Evolutionary conservation across 2,797 vertebrate species (phyloP), one percentile per base, ranked within the genome.

Genomic region (Platyrinchus mystaceus): DNA sequence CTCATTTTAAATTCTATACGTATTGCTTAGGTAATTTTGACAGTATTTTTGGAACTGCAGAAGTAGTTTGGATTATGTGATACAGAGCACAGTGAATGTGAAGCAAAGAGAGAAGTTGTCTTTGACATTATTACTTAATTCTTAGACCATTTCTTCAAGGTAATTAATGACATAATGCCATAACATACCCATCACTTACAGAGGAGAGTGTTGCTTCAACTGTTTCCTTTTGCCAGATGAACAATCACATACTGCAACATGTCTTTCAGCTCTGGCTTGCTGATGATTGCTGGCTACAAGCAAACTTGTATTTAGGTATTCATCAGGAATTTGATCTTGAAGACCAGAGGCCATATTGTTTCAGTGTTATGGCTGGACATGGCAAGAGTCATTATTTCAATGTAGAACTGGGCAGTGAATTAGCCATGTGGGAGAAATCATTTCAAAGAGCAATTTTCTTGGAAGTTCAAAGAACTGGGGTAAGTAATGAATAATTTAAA

Each of bases 381-480:
- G 98, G 99, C 46, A 98, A 98, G 97, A 99, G 98, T 95, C 98
- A 98, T 96, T 98, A 98, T 97, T 99, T 99, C 97, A 98, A 98
- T 9, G 98, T 99, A 23, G 99, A 99, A 95, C 97, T 99, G 95
- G 98, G 98, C 81, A 98, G 95, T 9, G 99, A 99, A 84, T 95
- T 99, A 75, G 98, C 98, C 3, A 53, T 98, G 56, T 99, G 99
- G 99, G 99, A 99, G 96, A 99, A 98, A 96, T 98, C 98, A 34
- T 99, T 99, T 97, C 99, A 99, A 96, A 99, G 97, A 97, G 99
- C 99, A 1, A 98, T 98, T 68, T 99, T 98, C 97, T 95, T 98
- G 98, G 99, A 99, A 95, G 99, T 99, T 83, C 99, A 99, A 96
- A 98, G 98, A 96, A 98, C 98, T 34, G 97, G 98, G 97, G 99